Base-by-base conservation (phyloP, 2,888 invertebrate genomes). In the Diarsia dahlii region DNA sequence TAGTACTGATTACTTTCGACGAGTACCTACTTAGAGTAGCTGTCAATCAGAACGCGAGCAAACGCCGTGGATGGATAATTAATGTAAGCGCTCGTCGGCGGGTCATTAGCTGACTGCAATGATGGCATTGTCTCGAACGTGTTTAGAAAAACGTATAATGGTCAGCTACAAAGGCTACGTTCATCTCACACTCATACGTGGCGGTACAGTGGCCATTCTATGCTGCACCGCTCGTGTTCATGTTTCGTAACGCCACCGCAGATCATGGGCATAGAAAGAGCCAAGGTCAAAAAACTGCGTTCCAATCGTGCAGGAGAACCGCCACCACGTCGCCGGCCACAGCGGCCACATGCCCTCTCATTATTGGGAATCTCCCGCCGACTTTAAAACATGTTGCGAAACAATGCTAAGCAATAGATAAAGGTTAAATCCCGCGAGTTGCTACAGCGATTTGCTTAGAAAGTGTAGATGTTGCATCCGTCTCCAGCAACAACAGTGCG, bases 221-320 rank as follows among this genome's bases (percentile, higher is more conserved):
- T 78, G 79, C 79, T 65, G 58, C 75, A 62, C 62, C 71, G 71
- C 63, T 81, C 71, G 76, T 82, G 81, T 68, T 80, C 66, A 67
- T 82, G 76, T 90, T 87, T 89, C 87, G 89, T 85, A 89, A 91
- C 81, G 60, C 71, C 64, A 67, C 74, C 67, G 68, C 86, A 65
- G 84, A 89, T 89, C 89, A 89, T 86, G 89, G 84, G 76, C 80
- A 81, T 88, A 83, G 84, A 88, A 84, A 88, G 84, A 89, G 83
- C 80, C 88, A 89, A 89, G 89, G 89, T 85, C 87, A 84, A 79
- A 85, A 89, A 87, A 84, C 81, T 86, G 83, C 85, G 80, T 87
- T 88, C 82, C 86, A 86, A 76, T 85, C 83, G 85, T 74, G 78
- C 72, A 64, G 23, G 62, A 52, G 70, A 56, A 68, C 74, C 77